Evolutionary conservation across 2,113 vertebrate genomes (phyloP).

Genomic region (Corythornis vintsioides): DNA sequence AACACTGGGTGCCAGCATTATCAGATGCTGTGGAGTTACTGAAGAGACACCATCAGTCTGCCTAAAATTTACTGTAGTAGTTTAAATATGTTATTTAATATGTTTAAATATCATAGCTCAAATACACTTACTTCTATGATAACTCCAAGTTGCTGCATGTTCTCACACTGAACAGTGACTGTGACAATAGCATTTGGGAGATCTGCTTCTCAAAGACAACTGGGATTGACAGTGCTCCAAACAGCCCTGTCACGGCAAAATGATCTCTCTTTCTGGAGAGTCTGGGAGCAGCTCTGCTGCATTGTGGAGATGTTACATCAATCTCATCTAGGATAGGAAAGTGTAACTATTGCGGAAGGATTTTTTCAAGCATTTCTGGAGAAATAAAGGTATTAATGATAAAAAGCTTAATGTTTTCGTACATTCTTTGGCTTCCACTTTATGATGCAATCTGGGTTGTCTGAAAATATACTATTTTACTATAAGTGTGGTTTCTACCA

Average conservation of each 20-base stretch:
- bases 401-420: background rate
- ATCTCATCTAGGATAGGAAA: background rate
- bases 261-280: background rate
- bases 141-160: background rate
- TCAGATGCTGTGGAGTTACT: background rate
- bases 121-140: background rate
- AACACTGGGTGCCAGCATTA: background rate
- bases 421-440: background rate
- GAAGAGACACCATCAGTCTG: background rate
- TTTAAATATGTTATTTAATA: no score
- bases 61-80: background rate
- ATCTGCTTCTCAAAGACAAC: background rate
- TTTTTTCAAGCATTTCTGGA: background rate
- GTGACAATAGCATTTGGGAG: background rate
- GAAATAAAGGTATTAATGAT: background rate
- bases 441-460: background rate
- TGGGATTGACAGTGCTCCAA: background rate
- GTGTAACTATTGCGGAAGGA: accelerated
- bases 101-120: background rate
- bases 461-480: background rate
- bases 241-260: background rate
- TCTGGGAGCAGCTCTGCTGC: background rate
- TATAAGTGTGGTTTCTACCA: background rate
- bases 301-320: background rate
- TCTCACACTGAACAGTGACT: background rate